A percentile compares a stretch with the other conserved stretches of the same genome.
Conservation (phyloP, 2,797 vertebrate species). For the Cygnus olor region DNA sequence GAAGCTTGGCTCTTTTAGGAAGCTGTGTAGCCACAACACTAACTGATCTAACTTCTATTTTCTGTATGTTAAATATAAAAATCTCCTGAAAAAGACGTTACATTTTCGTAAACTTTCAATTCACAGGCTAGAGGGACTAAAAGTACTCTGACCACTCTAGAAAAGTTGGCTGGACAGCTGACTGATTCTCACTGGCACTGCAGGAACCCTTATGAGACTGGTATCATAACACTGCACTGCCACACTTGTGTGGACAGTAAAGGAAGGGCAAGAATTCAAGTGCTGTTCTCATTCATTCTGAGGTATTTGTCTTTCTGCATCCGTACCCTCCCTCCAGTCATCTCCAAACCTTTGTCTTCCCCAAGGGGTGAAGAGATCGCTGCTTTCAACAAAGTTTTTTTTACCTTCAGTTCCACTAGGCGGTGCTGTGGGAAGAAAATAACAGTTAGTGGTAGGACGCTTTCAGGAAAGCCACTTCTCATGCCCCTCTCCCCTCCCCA, state of each 20-base stretch:
- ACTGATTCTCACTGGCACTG: background rate
- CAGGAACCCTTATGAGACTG: background rate
- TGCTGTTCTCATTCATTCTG: background rate
- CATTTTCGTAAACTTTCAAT: background rate
- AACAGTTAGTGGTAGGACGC: background rate
- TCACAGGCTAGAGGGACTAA: background rate
- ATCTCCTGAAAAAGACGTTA: background rate
- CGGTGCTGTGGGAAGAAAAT: slow-evolving; percentile 33
- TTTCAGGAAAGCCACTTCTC: background rate
- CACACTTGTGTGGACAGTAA: background rate
- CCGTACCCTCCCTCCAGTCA: background rate
- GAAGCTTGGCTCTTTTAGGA: background rate
- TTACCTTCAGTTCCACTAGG: slow-evolving; percentile 66
- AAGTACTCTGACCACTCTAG: background rate
- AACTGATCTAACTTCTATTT: background rate
- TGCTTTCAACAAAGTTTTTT: background rate
- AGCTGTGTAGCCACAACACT: background rate
- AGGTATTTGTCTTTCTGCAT: background rate
- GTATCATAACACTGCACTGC: background rate
- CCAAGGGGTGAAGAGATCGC: background rate
- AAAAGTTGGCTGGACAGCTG: background rate
- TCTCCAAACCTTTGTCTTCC: slow-evolving; percentile 20
- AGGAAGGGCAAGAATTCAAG: background rate
- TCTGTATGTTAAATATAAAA: background rate
- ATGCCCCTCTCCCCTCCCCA: too few relatives aligned